These are phyloP conservation scores for Alloplasta piceator DNA, from an alignment of 2,888 invertebrate genomes.

Conservation along the genomic window DNA sequence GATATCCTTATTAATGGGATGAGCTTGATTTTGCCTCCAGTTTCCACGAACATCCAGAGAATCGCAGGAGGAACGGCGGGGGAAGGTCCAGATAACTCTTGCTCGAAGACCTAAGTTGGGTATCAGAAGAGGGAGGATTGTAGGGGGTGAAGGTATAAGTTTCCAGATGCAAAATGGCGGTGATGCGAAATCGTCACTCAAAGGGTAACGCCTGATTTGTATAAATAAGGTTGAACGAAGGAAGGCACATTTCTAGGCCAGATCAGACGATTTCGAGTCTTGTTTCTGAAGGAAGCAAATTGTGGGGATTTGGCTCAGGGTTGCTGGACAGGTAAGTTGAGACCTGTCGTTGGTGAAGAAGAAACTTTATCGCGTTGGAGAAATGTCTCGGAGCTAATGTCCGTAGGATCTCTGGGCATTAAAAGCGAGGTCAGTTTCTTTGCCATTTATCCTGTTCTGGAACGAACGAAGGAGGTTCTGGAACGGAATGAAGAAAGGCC, in stretches of 20 bases:
- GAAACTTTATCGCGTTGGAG: conserved; percentile 52
- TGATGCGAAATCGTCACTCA: not conserved
- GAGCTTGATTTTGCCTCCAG: conserved; percentile 2
- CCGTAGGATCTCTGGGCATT: conserved; percentile 66
- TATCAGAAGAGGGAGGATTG: conserved; percentile 10
- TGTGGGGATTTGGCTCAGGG: no score
- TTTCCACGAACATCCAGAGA: conserved; percentile 28
- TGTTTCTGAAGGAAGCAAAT: conserved; percentile 22
- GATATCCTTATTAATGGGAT: not conserved
- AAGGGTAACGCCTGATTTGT: not conserved
- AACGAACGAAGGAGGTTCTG: not conserved
- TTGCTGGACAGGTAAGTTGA: conserved; percentile 10
- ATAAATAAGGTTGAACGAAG: conserved; percentile 18
- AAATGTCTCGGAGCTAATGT: conserved; percentile 47
- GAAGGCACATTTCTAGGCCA: no score
- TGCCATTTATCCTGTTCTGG: conserved; percentile 63
- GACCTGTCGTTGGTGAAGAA: conserved; percentile 47
- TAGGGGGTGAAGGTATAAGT: not conserved
- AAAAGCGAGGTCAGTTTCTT: conserved; percentile 72
- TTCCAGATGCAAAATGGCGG: conserved; percentile 7
- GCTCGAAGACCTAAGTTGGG: not conserved
- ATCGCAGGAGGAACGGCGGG: not conserved
- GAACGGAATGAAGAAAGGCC: conserved; percentile 19
- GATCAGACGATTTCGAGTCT: not conserved
- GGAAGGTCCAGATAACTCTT: no score